Base-by-base conservation (phyloP, 2,797 vertebrate genomes). In the Onychomys leucogaster region DNA sequence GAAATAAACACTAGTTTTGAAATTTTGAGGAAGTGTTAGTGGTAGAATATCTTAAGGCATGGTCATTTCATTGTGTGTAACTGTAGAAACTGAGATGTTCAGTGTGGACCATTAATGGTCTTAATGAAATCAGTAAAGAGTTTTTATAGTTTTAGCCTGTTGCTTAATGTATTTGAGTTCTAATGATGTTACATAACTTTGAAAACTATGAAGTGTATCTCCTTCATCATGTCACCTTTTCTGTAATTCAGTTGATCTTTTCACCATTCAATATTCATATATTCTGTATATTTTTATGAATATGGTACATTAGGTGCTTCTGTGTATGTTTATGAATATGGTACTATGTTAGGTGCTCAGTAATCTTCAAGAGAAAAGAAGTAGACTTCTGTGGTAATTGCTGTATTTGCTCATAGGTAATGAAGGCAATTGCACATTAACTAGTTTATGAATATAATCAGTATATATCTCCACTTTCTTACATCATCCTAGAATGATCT, bases 61-160 rank as follows among this genome's bases (percentile, higher is more conserved):
- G 90, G 41, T 67, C 92, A 6, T 96, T 96, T 95, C 43, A 57
- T 96, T 88, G 83, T 69, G 12, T 97, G 14, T 87, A 89, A 83
- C 63, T 91, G 21, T 95, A 86, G 78, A 96, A 96, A 78, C 89
- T 93, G 37, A 92, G 43, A 80, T 93, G 90, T 71, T 89, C 37
- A 46, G 5, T 92, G 71, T 85, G 87, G 77, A 80, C 16, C 25
- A 34, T 52, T 86, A 57, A 57, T 11, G 12, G 27, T 94, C 85
- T 14, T 92, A 69, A 63, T 89, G 21, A 91, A 87, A 32, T 96
- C 86, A 34, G 27, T 81, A 88, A 65, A 96, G 90, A 91, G 71
- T 94, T 96, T 16, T 29, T 55, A 65, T 92, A 25, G 63, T 82
- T 84, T 94, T 85, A 95, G 85, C 29, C 69, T 87, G 12, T 86